Percentiles rank a stretch among this genome's conserved stretches.
phyloP scores from a whole-genome alignment of 2,797 vertebrate species.

The Liparis tanakae region DNA sequence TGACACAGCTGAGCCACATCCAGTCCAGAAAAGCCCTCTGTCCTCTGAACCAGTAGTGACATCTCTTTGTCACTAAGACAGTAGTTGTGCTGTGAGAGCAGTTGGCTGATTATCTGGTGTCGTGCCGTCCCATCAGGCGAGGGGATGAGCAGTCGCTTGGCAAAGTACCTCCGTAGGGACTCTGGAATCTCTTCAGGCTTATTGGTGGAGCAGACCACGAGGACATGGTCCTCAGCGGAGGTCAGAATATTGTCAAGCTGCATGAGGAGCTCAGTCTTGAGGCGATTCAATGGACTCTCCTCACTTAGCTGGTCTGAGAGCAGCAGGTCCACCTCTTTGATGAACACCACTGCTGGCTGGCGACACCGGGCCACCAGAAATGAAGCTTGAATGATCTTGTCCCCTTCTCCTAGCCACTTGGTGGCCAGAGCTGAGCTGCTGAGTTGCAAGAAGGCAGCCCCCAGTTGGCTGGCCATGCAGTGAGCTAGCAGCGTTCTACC shows the following conservation, averaged over 20 bases:
- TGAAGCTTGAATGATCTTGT: conserved; percentile 95
- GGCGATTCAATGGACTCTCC: conserved; percentile 93
- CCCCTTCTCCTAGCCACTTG: conserved; percentile 96
- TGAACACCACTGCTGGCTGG: conserved; percentile 96
- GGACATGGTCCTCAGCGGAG: conserved; percentile 95
- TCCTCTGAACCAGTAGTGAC: conserved; percentile 96
- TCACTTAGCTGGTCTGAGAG: conserved; percentile 92
- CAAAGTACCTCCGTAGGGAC: conserved; percentile 97
- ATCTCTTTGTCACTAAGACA: conserved; percentile 99
- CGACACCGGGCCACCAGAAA: conserved; percentile 97
- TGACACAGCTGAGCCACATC: conserved; percentile 97
- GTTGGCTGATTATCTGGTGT: conserved; percentile 99
- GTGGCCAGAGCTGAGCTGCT: conserved; percentile 93
- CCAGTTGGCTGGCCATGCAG: conserved; percentile 96
- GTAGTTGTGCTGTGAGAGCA: conserved; percentile 99
- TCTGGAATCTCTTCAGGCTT: conserved; percentile 99
- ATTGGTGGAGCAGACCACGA: conserved; percentile 98
- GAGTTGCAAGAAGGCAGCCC: conserved; percentile 94
- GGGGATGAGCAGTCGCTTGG: conserved; percentile 97
- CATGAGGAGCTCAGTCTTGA: conserved; percentile 97
- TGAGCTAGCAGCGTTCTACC: conserved; percentile 96
- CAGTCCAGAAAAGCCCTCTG: conserved; percentile 98
- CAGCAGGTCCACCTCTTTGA: conserved; percentile 96
- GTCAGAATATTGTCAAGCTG: conserved; percentile 95
- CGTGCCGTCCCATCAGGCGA: conserved; percentile 95